Evolutionary conservation across 1,140 invertebrate species (phyloP).

Genomic region (Oreohelix idahoensis): DNA sequence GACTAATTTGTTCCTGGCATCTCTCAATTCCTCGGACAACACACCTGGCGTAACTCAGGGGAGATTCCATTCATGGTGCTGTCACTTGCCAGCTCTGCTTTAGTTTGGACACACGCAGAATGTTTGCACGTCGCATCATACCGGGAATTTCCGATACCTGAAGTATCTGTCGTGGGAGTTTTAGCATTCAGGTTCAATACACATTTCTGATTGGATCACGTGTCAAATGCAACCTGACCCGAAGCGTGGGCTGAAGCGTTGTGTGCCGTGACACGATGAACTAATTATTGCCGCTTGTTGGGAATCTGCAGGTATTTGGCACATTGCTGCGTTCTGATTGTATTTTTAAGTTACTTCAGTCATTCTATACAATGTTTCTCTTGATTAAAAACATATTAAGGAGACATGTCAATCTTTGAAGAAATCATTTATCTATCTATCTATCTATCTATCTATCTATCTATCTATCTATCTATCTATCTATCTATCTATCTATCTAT

Average conservation of each 20-base stretch:
- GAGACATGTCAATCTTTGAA: too few species aligned
- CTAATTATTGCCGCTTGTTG: background rate
- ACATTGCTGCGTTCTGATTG: too few species aligned
- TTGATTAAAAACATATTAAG: too few species aligned
- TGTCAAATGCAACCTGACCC: background rate
- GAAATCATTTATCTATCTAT: background rate
- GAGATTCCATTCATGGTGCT: background rate
- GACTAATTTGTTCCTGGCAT: background rate
- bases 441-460: constrained; percentile 9
- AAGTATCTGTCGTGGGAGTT: background rate
- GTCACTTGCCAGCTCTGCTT: background rate
- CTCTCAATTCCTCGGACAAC: background rate
- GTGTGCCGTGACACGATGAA: background rate
- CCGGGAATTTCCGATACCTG: background rate
- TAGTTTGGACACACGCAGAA: background rate
- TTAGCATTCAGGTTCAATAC: background rate
- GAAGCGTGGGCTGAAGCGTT: background rate
- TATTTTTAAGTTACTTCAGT: too few species aligned
- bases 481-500: constrained; percentile 10
- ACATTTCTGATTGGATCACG: background rate
- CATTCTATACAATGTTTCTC: too few species aligned
- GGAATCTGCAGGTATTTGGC: too few species aligned
- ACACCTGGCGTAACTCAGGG: background rate
- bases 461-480: constrained; percentile 5
- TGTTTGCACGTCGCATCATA: background rate